phyloP scores from a whole-genome alignment of 1,140 invertebrate species.

The Hormaphis cornu region DNA sequence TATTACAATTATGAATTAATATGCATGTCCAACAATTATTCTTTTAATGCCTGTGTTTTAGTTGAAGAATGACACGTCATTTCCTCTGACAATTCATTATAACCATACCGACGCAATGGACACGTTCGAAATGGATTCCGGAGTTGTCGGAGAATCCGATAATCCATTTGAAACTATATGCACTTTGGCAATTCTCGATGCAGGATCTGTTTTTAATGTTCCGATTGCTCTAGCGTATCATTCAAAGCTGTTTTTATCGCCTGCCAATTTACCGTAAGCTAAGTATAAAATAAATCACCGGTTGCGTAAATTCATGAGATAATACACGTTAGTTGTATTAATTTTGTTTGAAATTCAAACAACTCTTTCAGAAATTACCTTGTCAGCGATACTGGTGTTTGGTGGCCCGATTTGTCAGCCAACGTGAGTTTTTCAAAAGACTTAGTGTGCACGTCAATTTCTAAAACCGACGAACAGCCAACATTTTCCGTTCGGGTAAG shows the following conservation, averaged over 20 bases:
- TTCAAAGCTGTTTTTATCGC: constrained; percentile 62
- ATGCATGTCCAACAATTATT: constrained; percentile 34
- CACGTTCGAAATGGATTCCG: constrained; percentile 47
- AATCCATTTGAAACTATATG: constrained; percentile 70
- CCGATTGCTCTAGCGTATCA: constrained; percentile 72
- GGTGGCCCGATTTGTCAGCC: constrained; percentile 68
- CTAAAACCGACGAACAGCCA: constrained; percentile 47
- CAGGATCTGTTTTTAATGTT: constrained; percentile 61
- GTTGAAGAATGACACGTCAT: constrained; percentile 69
- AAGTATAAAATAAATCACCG: not conserved
- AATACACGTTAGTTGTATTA: too few species aligned
- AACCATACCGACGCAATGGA: constrained; percentile 55
- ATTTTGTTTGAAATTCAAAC: constrained; percentile 17
- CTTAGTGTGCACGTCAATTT: constrained; percentile 46
- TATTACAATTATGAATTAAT: not conserved
- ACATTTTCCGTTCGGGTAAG: constrained; percentile 55
- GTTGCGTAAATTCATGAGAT: not conserved
- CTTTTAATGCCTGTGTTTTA: constrained; percentile 40
- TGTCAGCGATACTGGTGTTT: constrained; percentile 59
- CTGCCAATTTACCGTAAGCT: constrained; percentile 61
- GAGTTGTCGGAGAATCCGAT: constrained; percentile 53
- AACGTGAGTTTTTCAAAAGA: constrained; percentile 52
- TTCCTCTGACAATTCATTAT: constrained; percentile 63
- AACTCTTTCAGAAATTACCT: constrained; percentile 39
- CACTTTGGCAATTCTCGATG: constrained; percentile 60